These are phyloP conservation scores for Lucifuga dentata DNA, from an alignment of 2,113 vertebrate species.

Conservation along the genomic window DNA sequence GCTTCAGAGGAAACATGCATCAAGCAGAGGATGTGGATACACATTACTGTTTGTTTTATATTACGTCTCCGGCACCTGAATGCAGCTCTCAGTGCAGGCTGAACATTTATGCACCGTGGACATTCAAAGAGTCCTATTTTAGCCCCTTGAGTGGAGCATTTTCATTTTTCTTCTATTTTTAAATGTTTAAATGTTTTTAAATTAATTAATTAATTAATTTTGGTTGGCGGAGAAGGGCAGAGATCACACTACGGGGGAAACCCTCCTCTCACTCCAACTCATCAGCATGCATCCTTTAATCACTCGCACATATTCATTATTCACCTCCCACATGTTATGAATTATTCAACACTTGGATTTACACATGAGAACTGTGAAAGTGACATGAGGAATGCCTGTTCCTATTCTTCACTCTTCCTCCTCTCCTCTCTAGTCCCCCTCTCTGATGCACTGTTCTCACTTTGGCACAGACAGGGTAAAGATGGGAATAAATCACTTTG, in stretches of 20 bases:
- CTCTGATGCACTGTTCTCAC: constrained; percentile 13
- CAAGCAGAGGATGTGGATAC: background rate
- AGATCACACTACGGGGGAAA: constrained; percentile 60
- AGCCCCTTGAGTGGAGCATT: background rate
- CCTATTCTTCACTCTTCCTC: constrained; percentile 24
- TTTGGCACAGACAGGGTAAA: background rate
- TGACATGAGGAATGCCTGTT: constrained; percentile 56
- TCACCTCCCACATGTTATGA: constrained; percentile 68
- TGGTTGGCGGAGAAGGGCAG: constrained; percentile 40
- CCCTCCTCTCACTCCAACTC: constrained; percentile 42
- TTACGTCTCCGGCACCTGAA: background rate
- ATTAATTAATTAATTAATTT: too few relatives aligned
- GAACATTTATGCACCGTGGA: constrained; percentile 21
- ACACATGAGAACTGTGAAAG: constrained; percentile 60
- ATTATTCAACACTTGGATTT: constrained; percentile 78
- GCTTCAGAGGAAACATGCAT: background rate
- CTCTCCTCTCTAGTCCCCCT: constrained; percentile 9
- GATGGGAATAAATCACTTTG: background rate
- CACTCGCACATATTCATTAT: constrained; percentile 78
- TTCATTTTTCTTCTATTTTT: constrained; percentile 6
- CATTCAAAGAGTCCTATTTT: constrained; percentile 17
- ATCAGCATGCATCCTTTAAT: constrained; percentile 79
- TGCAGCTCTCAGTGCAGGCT: background rate
- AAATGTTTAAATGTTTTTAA: too few relatives aligned
- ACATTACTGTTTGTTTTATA: background rate